These are phyloP conservation scores for Chalcosyrphus nemorum DNA, from an alignment of 2,888 invertebrate genomes.

Conservation along the genomic window DNA sequence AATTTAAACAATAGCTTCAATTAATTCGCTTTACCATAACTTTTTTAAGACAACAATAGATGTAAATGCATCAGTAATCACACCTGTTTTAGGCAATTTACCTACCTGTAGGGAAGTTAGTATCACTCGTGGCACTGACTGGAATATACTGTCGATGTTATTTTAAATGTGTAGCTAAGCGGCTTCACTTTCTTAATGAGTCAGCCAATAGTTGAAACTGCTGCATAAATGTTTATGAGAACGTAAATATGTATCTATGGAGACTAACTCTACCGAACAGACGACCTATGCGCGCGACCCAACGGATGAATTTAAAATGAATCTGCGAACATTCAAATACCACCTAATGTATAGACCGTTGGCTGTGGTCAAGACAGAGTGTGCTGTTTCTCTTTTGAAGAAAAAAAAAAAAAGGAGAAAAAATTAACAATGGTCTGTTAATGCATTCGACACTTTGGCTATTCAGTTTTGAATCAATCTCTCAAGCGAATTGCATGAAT, in stretches of 20 bases:
- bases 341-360: constrained; percentile 60
- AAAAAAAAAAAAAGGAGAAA: too few relatives aligned
- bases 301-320: constrained; percentile 71
- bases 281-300: constrained; percentile 44
- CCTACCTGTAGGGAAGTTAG: constrained; percentile 44
- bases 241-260: constrained; percentile 10
- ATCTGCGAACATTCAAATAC: constrained; percentile 59
- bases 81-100: constrained; percentile 1
- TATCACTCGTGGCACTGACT: constrained; percentile 32
- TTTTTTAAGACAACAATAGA: not conserved
- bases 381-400: constrained; percentile 25
- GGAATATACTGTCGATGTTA: not conserved
- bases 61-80: not conserved
- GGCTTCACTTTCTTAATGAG: constrained; percentile 15
- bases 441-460: constrained; percentile 48
- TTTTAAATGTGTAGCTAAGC: constrained; percentile 1
- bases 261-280: constrained; percentile 25
- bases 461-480: constrained; percentile 27
- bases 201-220: constrained; percentile 24
- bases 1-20: not conserved
- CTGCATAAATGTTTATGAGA: constrained; percentile 8
- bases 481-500: constrained; percentile 3
- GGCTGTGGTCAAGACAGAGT: constrained; percentile 18
- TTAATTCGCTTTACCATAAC: not conserved
- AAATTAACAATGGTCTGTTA: constrained; percentile 39